Conservation (phyloP, 1,140 invertebrate genomes). For the Sitophilus oryzae region DNA sequence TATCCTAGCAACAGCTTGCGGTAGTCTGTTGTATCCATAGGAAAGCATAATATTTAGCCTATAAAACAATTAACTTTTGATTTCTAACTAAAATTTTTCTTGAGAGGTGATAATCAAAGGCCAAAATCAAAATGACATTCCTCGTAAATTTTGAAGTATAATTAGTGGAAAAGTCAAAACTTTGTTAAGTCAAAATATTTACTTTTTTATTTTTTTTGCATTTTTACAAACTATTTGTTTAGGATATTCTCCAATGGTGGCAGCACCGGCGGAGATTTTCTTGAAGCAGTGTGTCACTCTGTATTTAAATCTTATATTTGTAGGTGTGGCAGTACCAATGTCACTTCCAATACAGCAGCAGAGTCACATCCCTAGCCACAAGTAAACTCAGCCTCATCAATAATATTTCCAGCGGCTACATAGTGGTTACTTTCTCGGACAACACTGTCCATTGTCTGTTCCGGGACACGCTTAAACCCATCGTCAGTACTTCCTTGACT, state of each 20-base stretch:
- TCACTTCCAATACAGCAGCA: constrained; percentile 50
- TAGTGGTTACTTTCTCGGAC: constrained; percentile 69
- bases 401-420: constrained; percentile 54
- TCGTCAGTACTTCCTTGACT: constrained; percentile 50
- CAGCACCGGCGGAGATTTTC: too few species aligned
- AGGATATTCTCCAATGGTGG: too few species aligned
- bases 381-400: constrained; percentile 59
- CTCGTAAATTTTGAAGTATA: background rate
- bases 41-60: too few species aligned
- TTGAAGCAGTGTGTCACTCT: too few species aligned
- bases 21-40: too few species aligned
- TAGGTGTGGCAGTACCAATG: constrained; percentile 65
- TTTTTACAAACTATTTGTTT: too few species aligned
- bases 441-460: constrained; percentile 71
- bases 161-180: background rate
- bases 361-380: constrained; percentile 50
- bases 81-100: too few species aligned
- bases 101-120: too few species aligned
- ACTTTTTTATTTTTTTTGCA: background rate
- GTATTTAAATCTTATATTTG: too few species aligned
- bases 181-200: background rate
- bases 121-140: too few species aligned
- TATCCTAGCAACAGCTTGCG: too few species aligned
- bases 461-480: constrained; percentile 66
- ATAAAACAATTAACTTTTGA: too few species aligned